phyloP scores from a whole-genome alignment of 2,797 vertebrate species.

The Oryzias dopingdopingensis region DNA sequence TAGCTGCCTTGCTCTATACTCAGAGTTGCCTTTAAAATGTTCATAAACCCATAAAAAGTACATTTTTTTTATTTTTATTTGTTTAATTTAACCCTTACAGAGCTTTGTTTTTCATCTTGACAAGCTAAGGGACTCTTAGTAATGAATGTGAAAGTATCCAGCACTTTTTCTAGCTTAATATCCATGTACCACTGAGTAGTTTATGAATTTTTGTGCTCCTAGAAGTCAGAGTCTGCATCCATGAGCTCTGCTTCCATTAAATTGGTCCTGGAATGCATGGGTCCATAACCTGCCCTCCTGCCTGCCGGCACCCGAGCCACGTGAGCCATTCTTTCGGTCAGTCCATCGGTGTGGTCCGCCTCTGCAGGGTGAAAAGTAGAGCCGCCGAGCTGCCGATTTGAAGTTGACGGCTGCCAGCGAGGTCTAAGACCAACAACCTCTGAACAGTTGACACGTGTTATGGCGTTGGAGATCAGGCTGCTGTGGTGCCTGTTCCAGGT shows the following conservation, averaged over 20 bases:
- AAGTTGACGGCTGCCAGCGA: slow-evolving; percentile 40
- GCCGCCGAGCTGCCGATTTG: slow-evolving; percentile 58
- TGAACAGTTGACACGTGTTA: slow-evolving; percentile 64
- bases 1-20: slow-evolving; percentile 66
- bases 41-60: slow-evolving; percentile 55
- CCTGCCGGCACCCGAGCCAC: slow-evolving; percentile 73
- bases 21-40: slow-evolving; percentile 53
- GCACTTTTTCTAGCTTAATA: slow-evolving; percentile 72
- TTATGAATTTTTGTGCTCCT: slow-evolving; percentile 11
- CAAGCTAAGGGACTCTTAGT: slow-evolving; percentile 25
- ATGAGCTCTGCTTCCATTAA: slow-evolving; percentile 92
- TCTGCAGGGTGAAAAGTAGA: slow-evolving; percentile 47
- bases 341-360: slow-evolving; percentile 34
- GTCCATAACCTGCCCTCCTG: slow-evolving; percentile 73
- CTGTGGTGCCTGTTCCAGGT: slow-evolving; percentile 44
- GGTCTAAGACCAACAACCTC: slow-evolving; percentile 62
- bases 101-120: slow-evolving; percentile 24
- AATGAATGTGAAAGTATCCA: slow-evolving; percentile 72
- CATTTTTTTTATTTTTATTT: slow-evolving; percentile 37
- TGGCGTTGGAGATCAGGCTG: slow-evolving; percentile 72
- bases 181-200: slow-evolving; percentile 29
- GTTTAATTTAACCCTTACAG: slow-evolving; percentile 20
- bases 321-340: slow-evolving; percentile 50
- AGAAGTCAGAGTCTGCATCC: slow-evolving; percentile 93
- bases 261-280: slow-evolving; percentile 91